Conservation (phyloP, 1,140 invertebrate genomes). For the Oedothorax gibbosus region DNA sequence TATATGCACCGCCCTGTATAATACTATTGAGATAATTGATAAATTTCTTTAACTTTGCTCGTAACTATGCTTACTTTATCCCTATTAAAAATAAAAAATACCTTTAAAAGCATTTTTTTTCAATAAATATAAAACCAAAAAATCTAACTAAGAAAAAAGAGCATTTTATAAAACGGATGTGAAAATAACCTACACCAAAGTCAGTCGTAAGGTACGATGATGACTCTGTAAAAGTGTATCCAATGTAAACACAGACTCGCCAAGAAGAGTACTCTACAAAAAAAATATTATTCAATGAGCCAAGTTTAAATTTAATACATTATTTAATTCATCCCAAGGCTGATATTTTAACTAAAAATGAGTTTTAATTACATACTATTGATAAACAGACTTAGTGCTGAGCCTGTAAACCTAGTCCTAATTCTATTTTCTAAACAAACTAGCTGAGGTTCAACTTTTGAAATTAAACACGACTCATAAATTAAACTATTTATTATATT, state of each 20-base stretch:
- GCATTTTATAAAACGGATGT: no score
- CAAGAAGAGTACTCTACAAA: slow-evolving; percentile 69
- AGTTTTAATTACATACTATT: no score
- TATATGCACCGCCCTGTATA: no score
- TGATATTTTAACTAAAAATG: neutral
- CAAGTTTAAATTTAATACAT: no score
- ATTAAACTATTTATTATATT: no score
- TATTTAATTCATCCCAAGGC: neutral
- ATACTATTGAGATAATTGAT: neutral
- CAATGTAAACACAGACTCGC: slow-evolving; percentile 68
- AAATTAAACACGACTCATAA: no score
- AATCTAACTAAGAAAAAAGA: no score
- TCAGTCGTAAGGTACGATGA: slow-evolving; percentile 64
- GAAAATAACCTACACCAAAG: slow-evolving; percentile 64
- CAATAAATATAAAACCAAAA: no score
- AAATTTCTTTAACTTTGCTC: slow-evolving; percentile 35
- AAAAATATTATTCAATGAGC: neutral
- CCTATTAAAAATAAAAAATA: slow-evolving; percentile 34
- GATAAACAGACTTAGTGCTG: no score
- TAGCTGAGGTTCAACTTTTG: no score
- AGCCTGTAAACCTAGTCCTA: no score
- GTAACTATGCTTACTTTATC: slow-evolving; percentile 45
- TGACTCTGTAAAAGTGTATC: slow-evolving; percentile 65
- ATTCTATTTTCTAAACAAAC: no score
- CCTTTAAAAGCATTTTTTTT: neutral